A percentile compares a stretch with the other conserved stretches of the same genome.
These are phyloP conservation scores for Drosophila malerkotliana DNA, from an alignment of 1,140 invertebrate genomes.

Conservation along the genomic window DNA sequence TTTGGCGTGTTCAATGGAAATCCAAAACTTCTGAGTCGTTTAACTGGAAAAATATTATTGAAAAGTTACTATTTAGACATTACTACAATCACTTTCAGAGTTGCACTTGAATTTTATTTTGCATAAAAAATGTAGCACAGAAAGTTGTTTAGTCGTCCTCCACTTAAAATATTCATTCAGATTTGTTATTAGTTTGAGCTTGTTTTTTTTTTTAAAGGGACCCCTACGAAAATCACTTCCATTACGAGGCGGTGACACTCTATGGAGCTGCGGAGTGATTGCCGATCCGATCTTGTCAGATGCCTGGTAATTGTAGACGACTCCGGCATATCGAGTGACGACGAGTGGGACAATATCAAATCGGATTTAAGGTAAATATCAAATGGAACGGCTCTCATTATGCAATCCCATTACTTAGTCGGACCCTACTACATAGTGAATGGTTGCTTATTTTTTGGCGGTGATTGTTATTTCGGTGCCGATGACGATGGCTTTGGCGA, in stretches of 20 bases:
- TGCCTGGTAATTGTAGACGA: conserved; percentile 68
- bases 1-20: conserved; percentile 47
- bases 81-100: conserved; percentile 38
- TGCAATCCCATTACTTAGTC: conserved; percentile 62
- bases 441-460: conserved; percentile 46
- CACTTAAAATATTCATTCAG: conserved; percentile 4
- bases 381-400: conserved; percentile 63
- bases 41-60: conserved; percentile 59
- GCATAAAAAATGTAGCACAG: conserved; percentile 21
- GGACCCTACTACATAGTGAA: conserved; percentile 66
- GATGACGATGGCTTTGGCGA: conserved; percentile 49
- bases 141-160: conserved; percentile 53
- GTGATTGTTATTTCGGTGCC: conserved; percentile 36
- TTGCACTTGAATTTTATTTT: conserved; percentile 12
- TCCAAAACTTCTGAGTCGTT: conserved; percentile 61
- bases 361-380: conserved; percentile 72
- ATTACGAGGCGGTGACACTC: conserved; percentile 6
- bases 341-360: conserved; percentile 73
- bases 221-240: conserved; percentile 27
- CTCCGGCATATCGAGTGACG: conserved; percentile 74
- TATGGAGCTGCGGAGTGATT: neutral
- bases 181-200: conserved; percentile 15
- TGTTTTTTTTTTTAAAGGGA: neutral
- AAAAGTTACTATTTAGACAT: conserved; percentile 19
- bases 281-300: conserved; percentile 2